Percentiles rank a stretch among this genome's conserved stretches.
Conservation (phyloP, 2,113 vertebrate species). For the Equus quagga region DNA sequence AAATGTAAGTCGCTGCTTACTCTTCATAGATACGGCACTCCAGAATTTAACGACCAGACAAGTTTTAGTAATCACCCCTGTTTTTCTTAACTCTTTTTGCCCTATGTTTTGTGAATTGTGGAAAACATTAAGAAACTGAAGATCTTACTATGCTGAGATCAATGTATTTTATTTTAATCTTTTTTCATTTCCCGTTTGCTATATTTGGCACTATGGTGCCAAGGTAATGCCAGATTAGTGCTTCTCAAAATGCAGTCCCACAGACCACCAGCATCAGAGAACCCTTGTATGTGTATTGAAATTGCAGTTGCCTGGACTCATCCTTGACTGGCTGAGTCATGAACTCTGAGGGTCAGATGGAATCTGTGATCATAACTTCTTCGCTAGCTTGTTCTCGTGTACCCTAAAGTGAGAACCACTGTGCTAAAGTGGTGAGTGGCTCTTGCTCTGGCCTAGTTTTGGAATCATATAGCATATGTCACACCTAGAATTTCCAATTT, state of each 20-base stretch:
- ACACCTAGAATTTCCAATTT: neutral
- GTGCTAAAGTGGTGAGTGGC: neutral
- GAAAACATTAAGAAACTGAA: neutral
- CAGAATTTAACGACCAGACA: neutral
- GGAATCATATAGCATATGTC: neutral
- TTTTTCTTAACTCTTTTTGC: neutral
- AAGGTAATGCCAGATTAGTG: neutral
- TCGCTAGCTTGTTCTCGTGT: neutral
- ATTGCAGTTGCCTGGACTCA: neutral
- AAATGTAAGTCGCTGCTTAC: conserved; percentile 91
- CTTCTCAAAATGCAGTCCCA: neutral
- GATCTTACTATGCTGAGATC: neutral
- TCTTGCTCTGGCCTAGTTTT: neutral
- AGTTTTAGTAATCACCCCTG: neutral
- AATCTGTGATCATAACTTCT: neutral
- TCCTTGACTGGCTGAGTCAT: neutral
- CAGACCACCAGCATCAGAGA: neutral
- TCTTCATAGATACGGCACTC: neutral
- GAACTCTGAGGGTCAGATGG: neutral
- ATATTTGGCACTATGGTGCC: neutral
- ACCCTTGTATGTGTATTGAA: neutral
- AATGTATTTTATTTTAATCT: neutral
- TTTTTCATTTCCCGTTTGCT: neutral
- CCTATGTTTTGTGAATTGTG: neutral
- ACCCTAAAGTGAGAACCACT: neutral